Evolutionary conservation across 2,888 invertebrate genomes (phyloP), one percentile per base, ranked within the genome.

Genomic region (Dicyrtoma fusca): DNA sequence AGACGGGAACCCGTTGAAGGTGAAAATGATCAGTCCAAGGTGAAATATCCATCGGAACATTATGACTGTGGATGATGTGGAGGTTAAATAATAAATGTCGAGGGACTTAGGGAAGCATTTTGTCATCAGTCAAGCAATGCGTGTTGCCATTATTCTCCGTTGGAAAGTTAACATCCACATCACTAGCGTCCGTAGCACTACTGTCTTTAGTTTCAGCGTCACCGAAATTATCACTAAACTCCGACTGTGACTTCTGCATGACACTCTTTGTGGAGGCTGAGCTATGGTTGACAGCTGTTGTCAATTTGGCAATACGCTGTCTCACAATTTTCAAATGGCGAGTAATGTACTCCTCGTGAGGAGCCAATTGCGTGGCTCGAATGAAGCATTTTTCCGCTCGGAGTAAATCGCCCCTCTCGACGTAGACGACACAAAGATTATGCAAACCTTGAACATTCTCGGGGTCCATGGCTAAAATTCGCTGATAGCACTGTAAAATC

Each of bases 371-470:
- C 68, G 91, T 91, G 0, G 94, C 95, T 63, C 90, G 88, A 63
- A 90, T 87, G 19, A 97, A 87, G 83, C 97, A 97, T 66, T 89
- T 87, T 79, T 93, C 92, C 0, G 97, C 97, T 69, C 89, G 86
- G n/a, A 89, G 87, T 34, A 97, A 86, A 81, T 92, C 90, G 11
- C 95, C 95, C 47, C 93, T 88, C 84, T 97, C 97, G 6, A 97
- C 96, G 80, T 92, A 92, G 0, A 97, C 96, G 8, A 97, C 97
- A 84, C 97, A 97, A 25, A 97, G 87, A 85, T 97, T 97, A 86
- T 97, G 97, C 55, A 94, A 86, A 0, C 95, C 97, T 85, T 97
- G 97, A 75, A 95, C 92, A 83, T 97, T 95, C 79, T 90, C 89
- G 0, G 96, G 91, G 81, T 97, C 96, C 76, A 93, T 84, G 81